Base-by-base conservation (phyloP, 1,140 invertebrate genomes). In the Drosophila obscura region DNA sequence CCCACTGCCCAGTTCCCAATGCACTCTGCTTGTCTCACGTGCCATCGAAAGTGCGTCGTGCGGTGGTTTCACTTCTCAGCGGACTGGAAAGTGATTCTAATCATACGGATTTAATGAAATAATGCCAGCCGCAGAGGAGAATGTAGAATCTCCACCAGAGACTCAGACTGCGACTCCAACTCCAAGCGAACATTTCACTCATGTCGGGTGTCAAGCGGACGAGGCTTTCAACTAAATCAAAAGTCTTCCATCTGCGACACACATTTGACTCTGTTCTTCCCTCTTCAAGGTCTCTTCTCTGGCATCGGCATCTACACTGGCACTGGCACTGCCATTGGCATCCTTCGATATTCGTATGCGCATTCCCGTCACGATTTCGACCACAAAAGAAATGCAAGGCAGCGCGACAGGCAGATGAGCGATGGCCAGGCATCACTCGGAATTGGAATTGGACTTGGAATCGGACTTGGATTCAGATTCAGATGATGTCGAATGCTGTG, bases 71-170 rank as follows among this genome's bases (percentile, higher is more conserved):
- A 81, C 81, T 87, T 69, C 51, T 58, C 68, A 53, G 67, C 62
- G 28, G 67, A 52, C 81, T 83, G 46, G 81, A 85, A 85, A 85
- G 81, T 85, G 81, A 85, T 85, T 87, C 82, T 75, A 72, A 87
- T 85, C 82, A 78, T 57, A 78, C 62, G 68, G 77, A 81, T 71
- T 87, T 75, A 87, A 77, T 87, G 62, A 77, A 85, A 87, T 81
- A 85, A 85, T 81, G 56, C n/a, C 62, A 49, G 45, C 63, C 51
- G 56, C 79, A 67, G 35, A 71, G 68, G 77, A 74, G 77, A 75
- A 81, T 74, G 77, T 73, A 59, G 51, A 59, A 57, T 77, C 16
- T 28, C 24, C 22, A 28, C 28, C 19, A 43, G 13, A 39, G 45
- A 39, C 9, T 11, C 35, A 4, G 11, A 39, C 9, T 11, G 2